phyloP scores from a whole-genome alignment of 2,113 vertebrate genomes.

The Anguilla japonica region DNA sequence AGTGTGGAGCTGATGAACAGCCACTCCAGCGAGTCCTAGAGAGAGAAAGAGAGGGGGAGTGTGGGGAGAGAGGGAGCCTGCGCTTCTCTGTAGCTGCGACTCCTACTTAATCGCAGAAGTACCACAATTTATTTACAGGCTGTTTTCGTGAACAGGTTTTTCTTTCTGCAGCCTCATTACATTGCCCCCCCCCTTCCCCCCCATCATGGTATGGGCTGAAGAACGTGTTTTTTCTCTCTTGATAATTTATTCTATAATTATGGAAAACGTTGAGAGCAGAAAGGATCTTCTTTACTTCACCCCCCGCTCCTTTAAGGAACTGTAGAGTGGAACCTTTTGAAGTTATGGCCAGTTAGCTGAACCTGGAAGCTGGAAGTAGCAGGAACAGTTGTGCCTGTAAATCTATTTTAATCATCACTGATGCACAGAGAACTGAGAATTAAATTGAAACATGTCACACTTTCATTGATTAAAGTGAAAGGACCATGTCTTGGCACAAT shows the following conservation, averaged over 20 bases:
- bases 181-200: conserved; percentile 46
- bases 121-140: conserved; percentile 68
- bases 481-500: too few species aligned
- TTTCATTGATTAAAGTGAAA: too few species aligned
- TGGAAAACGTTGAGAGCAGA: neutral
- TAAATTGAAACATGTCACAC: too few species aligned
- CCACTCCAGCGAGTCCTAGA: neutral
- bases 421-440: too few species aligned
- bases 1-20: conserved; percentile 2
- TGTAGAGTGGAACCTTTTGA: conserved; percentile 6
- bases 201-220: conserved; percentile 40
- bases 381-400: too few species aligned
- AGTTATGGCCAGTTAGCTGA: too few species aligned
- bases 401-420: too few species aligned
- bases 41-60: neutral
- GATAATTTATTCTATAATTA: conserved; percentile 26
- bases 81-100: conserved; percentile 31
- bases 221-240: conserved; percentile 45
- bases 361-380: too few species aligned
- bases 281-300: too few species aligned
- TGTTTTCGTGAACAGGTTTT: conserved; percentile 63
- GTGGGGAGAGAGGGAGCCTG: neutral
- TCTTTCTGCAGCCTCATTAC: conserved; percentile 65
- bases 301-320: conserved; percentile 17
- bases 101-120: conserved; percentile 51